These are phyloP conservation scores for Brachypodius melanocephalos DNA, from an alignment of 2,113 vertebrate genomes.

Conservation along the genomic window DNA sequence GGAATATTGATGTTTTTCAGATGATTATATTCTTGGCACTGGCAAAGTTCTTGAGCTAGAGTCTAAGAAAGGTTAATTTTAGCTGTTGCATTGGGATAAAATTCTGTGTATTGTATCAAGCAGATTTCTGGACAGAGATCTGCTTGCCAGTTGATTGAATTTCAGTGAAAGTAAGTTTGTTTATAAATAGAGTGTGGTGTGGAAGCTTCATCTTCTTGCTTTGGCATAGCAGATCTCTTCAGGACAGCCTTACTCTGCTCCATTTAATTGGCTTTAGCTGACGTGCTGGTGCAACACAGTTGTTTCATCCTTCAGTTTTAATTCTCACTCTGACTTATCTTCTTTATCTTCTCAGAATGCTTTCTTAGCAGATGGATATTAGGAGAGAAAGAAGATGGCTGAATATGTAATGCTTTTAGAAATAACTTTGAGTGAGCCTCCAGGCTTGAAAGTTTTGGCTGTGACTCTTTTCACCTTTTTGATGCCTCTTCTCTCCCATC, in stretches of 20 bases:
- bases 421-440: background rate
- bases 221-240: background rate
- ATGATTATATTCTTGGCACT: background rate
- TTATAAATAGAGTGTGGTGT: background rate
- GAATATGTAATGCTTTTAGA: background rate
- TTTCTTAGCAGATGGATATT: background rate
- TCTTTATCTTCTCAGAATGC: background rate
- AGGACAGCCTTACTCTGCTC: background rate
- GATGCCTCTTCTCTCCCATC: background rate
- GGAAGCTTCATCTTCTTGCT: background rate
- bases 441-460: background rate
- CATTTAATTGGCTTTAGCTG: background rate
- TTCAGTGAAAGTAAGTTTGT: background rate
- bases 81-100: background rate
- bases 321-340: background rate
- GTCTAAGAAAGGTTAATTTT: background rate
- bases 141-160: background rate
- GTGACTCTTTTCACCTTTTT: background rate
- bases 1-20: background rate
- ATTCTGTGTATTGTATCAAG: background rate
- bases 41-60: background rate
- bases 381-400: background rate
- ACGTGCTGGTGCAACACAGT: background rate
- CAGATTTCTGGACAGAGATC: background rate
- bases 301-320: background rate